Conservation (phyloP, 2,888 invertebrate genomes). For the Amblyjoppa fuscipennis region DNA sequence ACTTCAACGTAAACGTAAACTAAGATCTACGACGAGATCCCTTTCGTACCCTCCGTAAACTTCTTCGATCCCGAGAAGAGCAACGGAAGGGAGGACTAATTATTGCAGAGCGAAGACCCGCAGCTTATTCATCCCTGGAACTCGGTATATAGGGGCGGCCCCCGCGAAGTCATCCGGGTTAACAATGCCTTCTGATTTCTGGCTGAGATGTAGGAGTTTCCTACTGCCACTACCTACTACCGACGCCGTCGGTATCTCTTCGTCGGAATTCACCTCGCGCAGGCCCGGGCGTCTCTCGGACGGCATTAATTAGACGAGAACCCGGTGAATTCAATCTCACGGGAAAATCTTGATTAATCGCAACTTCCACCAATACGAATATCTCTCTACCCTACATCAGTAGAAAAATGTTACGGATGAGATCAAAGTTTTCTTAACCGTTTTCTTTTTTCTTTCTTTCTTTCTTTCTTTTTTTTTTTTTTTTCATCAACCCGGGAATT, state of each 20-base stretch:
- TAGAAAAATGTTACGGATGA: neutral
- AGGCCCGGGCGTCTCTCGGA: slow-evolving; percentile 44
- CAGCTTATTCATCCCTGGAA: slow-evolving; percentile 39
- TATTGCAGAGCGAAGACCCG: slow-evolving; percentile 34
- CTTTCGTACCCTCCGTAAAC: neutral
- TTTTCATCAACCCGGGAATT: slow-evolving; percentile 12
- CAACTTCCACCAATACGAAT: slow-evolving; percentile 23
- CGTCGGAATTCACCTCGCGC: slow-evolving; percentile 25
- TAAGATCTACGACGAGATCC: neutral
- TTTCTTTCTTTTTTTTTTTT: neutral
- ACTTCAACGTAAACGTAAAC: neutral
- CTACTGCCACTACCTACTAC: neutral
- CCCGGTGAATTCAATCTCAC: slow-evolving; percentile 65
- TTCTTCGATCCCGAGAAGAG: slow-evolving; percentile 21
- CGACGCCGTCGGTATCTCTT: slow-evolving; percentile 34
- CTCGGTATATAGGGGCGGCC: slow-evolving; percentile 9
- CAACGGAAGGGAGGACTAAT: slow-evolving; percentile 21
- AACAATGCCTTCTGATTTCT: slow-evolving; percentile 62
- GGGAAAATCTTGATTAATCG: slow-evolving; percentile 67
- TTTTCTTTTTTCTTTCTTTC: neutral
- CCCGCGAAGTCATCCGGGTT: slow-evolving; percentile 52
- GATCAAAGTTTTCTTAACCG: slow-evolving; percentile 12
- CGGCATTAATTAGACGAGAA: slow-evolving; percentile 67
- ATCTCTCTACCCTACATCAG: neutral
- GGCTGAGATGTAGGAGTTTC: slow-evolving; percentile 41